These are phyloP conservation scores for Balanococcus diminutus DNA, from an alignment of 2,888 invertebrate genomes.

Conservation along the genomic window DNA sequence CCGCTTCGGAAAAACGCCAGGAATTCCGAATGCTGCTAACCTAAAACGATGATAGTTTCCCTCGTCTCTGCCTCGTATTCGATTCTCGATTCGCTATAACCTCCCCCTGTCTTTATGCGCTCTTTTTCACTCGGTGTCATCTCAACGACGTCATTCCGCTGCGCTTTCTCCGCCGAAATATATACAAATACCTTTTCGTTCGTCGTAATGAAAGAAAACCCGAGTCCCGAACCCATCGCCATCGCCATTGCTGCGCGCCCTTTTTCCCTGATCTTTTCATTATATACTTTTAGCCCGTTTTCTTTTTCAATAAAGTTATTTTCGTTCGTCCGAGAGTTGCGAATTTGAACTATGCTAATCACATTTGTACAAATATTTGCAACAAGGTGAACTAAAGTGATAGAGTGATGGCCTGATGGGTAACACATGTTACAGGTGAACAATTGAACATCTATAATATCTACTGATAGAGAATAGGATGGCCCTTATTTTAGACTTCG, in stretches of 20 bases:
- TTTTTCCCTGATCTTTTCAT: slow-evolving; percentile 24
- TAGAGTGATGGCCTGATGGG: too few species aligned
- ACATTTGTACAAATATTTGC: background rate
- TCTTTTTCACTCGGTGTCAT: slow-evolving; percentile 19
- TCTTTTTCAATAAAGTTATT: slow-evolving; percentile 30
- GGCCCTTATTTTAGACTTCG: too few species aligned
- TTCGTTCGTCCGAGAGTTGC: background rate
- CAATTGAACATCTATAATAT: too few species aligned
- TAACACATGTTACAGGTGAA: too few species aligned
- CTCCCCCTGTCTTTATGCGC: background rate
- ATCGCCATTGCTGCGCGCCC: background rate
- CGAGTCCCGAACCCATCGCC: too few species aligned
- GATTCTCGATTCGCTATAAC: slow-evolving; percentile 21
- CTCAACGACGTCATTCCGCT: slow-evolving; percentile 25
- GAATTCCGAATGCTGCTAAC: slow-evolving; percentile 50
- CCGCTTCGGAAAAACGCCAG: slow-evolving; percentile 50
- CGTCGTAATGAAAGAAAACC: slow-evolving; percentile 6
- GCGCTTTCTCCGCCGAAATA: slow-evolving; percentile 18
- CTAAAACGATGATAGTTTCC: slow-evolving; percentile 46
- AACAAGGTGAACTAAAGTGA: background rate
- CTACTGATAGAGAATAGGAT: too few species aligned
- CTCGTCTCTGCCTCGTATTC: slow-evolving; percentile 25
- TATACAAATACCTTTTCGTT: background rate
- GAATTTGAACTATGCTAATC: slow-evolving; percentile 16
- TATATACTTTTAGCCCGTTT: background rate